Evolutionary conservation across 2,888 invertebrate species (phyloP).

Genomic region (Parthenolecanium corni): DNA sequence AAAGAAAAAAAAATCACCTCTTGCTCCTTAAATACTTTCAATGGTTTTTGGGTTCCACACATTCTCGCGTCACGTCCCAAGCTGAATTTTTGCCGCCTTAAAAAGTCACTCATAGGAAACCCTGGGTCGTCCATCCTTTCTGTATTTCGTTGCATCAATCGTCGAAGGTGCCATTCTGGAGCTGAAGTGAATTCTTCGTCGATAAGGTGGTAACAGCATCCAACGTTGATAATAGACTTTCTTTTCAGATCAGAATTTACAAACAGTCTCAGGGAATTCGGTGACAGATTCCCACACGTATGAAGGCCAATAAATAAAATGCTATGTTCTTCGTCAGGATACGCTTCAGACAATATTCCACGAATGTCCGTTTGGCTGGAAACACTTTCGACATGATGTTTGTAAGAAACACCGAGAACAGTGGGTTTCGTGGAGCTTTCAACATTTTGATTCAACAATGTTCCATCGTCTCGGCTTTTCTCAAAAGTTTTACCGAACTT

Average conservation of each 20-base stretch:
- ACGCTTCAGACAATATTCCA: constrained; percentile 43
- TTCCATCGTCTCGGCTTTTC: constrained; percentile 7
- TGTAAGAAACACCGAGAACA: constrained; percentile 41
- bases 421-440: constrained; percentile 12
- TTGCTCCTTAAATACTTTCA: constrained; percentile 48
- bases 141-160: constrained; percentile 35
- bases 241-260: constrained; percentile 42
- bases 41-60: constrained; percentile 73
- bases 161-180: constrained; percentile 38
- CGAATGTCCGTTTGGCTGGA: constrained; percentile 47
- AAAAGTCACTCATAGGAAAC: constrained; percentile 56
- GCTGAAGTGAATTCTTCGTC: constrained; percentile 45
- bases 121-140: constrained; percentile 39
- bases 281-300: constrained; percentile 75
- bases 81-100: constrained; percentile 42
- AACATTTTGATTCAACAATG: neutral
- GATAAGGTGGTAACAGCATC: constrained; percentile 81
- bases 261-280: constrained; percentile 61
- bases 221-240: constrained; percentile 60
- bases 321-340: constrained; percentile 39
- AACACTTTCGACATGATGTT: constrained; percentile 51
- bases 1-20: too few relatives aligned
- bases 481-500: too few relatives aligned
- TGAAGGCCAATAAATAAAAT: constrained; percentile 62
- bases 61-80: constrained; percentile 70